Evolutionary conservation across 2,113 vertebrate genomes (phyloP).

Genomic region (Periophthalmus modestus): DNA sequence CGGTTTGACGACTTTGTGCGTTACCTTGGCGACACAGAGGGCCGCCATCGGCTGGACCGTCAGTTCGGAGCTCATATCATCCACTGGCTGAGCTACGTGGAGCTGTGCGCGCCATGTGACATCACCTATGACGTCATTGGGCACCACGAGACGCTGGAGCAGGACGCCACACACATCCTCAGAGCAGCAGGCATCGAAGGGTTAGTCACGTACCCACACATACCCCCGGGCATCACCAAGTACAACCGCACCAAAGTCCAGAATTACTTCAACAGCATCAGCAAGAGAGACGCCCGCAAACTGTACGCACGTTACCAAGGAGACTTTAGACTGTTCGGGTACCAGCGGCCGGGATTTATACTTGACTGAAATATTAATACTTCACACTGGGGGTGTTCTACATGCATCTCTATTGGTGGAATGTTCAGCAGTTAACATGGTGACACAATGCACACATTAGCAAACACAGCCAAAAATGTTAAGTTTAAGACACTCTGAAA

Average conservation of each 20-base stretch:
- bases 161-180: conserved; percentile 88
- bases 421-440: no score
- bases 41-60: conserved; percentile 84
- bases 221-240: conserved; percentile 90
- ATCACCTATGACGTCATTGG: conserved; percentile 88
- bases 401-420: no score
- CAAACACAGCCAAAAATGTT: no score
- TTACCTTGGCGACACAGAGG: conserved; percentile 87
- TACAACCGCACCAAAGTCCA: conserved; percentile 96
- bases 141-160: conserved; percentile 94
- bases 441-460: no score
- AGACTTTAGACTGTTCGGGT: conserved; percentile 94
- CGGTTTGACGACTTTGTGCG: conserved; percentile 97
- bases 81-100: conserved; percentile 92
- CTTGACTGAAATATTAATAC: conserved; percentile 74
- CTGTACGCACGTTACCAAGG: conserved; percentile 89
- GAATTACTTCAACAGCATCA: conserved; percentile 88
- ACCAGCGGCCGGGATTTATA: conserved; percentile 88
- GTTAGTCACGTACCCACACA: conserved; percentile 89
- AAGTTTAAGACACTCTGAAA: no score
- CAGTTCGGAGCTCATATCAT: conserved; percentile 96
- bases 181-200: conserved; percentile 85
- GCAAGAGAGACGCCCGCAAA: conserved; percentile 87
- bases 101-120: conserved; percentile 94
- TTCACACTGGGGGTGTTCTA: no score